Percentiles rank a stretch among this genome's conserved stretches.
phyloP scores from a whole-genome alignment of 2,797 vertebrate genomes.

The Alosa sapidissima region DNA sequence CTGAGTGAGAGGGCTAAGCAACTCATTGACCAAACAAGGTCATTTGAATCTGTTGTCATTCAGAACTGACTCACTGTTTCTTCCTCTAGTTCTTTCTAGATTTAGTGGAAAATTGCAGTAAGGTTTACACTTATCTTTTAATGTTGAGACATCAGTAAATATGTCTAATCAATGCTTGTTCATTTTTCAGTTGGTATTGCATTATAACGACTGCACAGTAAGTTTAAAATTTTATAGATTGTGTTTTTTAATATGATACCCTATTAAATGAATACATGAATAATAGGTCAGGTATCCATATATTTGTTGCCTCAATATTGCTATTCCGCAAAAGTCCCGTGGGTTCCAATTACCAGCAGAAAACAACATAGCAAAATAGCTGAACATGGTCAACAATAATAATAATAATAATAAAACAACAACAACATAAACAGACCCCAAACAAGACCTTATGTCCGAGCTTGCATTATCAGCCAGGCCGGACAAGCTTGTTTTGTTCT shows the following conservation, averaged over 20 bases:
- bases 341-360: constrained; percentile 10
- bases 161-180: background rate
- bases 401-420: constrained; percentile 2
- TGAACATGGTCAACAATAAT: constrained; percentile 13
- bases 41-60: background rate
- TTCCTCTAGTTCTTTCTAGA: background rate
- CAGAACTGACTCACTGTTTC: background rate
- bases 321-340: background rate
- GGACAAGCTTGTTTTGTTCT: background rate
- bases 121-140: background rate
- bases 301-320: background rate
- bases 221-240: background rate
- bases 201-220: background rate
- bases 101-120: background rate
- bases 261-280: background rate
- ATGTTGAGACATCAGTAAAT: background rate
- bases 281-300: constrained; percentile 17
- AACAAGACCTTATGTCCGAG: background rate
- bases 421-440: background rate
- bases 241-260: background rate
- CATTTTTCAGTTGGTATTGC: background rate
- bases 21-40: background rate
- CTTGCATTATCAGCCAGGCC: constrained; percentile 1
- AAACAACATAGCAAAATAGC: background rate
- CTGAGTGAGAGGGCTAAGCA: background rate